Percentiles rank a stretch among this genome's conserved stretches.
Evolutionary conservation across 2,113 vertebrate species (phyloP).

Genomic region (Ceyx margarethae): DNA sequence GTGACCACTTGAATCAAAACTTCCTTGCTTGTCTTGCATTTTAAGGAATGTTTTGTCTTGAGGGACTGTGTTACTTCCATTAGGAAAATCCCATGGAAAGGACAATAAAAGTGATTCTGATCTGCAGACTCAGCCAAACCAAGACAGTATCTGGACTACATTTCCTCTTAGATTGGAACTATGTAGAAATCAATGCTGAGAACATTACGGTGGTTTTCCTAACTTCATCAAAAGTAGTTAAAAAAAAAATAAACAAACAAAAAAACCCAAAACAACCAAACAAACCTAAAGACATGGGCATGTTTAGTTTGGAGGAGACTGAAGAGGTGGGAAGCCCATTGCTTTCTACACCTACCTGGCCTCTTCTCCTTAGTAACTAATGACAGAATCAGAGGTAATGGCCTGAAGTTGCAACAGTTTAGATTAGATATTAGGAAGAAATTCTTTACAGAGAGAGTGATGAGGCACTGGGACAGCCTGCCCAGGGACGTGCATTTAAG

Average conservation of each 20-base stretch:
- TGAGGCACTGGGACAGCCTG: no score
- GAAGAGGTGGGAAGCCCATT: no score
- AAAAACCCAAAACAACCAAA: no score
- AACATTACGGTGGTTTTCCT: not conserved
- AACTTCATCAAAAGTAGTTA: not conserved
- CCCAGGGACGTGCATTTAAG: no score
- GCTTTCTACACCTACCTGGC: no score
- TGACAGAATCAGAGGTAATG: no score
- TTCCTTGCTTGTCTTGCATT: not conserved
- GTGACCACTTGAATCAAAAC: not conserved
- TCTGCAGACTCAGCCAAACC: not conserved
- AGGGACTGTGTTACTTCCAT: not conserved
- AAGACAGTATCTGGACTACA: not conserved
- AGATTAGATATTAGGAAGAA: no score
- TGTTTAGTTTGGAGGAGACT: no score
- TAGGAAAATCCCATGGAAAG: constrained; percentile 11
- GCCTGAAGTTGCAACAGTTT: no score
- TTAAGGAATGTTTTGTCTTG: not conserved
- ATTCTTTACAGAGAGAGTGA: no score
- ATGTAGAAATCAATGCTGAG: not conserved
- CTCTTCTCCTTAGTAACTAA: no score
- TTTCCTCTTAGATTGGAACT: not conserved
- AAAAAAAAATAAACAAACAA: not conserved
- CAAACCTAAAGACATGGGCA: no score
- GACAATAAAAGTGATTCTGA: not conserved